Evolutionary conservation across 2,888 invertebrate species (phyloP), one percentile per base, ranked within the genome.

Genomic region (Seira ritae): DNA sequence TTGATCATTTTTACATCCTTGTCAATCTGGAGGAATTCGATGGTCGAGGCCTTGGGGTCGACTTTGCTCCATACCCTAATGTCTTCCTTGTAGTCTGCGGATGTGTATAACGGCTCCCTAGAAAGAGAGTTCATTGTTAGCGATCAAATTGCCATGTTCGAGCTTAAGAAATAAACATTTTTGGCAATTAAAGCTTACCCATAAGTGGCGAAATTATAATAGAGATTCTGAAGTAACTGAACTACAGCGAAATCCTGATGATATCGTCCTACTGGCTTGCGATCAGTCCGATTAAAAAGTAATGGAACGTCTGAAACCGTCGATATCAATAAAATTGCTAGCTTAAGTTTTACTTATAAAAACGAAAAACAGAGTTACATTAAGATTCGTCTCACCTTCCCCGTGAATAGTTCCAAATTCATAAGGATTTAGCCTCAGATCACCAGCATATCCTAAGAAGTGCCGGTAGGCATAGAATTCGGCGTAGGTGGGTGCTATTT

Each of bases 1-100:
- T 70, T 74, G n/a, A 82, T 79, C 85, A 85, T 85, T 68, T 78
- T 82, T n/a, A 85, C 85, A 22, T 85, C 72, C 22, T 82, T 81
- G 69, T 85, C 82, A 31, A 85, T 85, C 31, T 74, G 78, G 1
- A 85, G 75, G 24, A 85, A 85, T 0, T 37, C 62, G n/a, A 81
- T 78, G 2, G 69, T 23, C 17, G 66, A 67, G 23, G 31, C 66
- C 37, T 75, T 60, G 0, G 78, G 71, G 37, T 84, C 66, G 0
- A 84, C 55, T 70, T 60, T 71, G 3, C 71, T 75, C 85, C 85
- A 85, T 17, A 85, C 78, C 17, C 55, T 67, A 2, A 85, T 4
- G 22, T 85, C 85, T n/a, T 76, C 24, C 19, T 79, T 78, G 37
- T 69, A 77, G 31, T 84, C 84, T 19, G 76, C 85, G 0, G 81